phyloP scores from a whole-genome alignment of 1,140 invertebrate genomes.

The Maconellicoccus hirsutus region DNA sequence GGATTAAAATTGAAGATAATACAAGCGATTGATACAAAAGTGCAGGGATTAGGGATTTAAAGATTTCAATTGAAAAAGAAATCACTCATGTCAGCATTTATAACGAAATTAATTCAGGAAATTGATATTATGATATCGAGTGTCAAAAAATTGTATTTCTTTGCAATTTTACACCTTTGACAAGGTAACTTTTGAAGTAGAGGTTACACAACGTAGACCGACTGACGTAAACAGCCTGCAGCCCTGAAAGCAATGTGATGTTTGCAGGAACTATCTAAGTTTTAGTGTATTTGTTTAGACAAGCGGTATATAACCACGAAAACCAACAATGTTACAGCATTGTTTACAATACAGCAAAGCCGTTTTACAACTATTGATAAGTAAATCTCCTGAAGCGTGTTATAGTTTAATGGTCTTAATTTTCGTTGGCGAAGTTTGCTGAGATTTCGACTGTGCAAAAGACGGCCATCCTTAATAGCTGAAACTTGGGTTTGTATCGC shows the following conservation, averaged over 20 bases:
- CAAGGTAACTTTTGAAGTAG: too few relatives aligned
- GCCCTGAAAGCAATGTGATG: not conserved
- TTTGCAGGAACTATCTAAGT: not conserved
- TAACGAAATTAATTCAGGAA: too few relatives aligned
- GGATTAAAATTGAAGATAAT: too few relatives aligned
- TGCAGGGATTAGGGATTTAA: too few relatives aligned
- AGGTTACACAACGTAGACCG: not conserved
- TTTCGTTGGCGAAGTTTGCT: not conserved
- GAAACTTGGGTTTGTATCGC: conserved; percentile 1
- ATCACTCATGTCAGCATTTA: too few relatives aligned
- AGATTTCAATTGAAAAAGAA: too few relatives aligned
- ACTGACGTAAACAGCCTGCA: not conserved
- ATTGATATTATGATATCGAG: too few relatives aligned
- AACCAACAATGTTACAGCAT: conserved; percentile 4
- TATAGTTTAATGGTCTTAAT: conserved; percentile 9
- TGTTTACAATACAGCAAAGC: conserved; percentile 3
- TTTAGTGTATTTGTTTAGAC: conserved; percentile 9
- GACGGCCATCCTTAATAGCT: not conserved
- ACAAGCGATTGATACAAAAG: too few relatives aligned
- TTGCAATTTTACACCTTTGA: too few relatives aligned
- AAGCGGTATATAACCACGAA: not conserved
- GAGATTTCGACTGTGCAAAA: conserved; percentile 4
- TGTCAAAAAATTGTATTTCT: too few relatives aligned
- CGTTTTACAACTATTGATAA: conserved; percentile 9
- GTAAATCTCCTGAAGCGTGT: conserved; percentile 3